These are phyloP conservation scores for Stigmatopora argus DNA, from an alignment of 2,113 vertebrate species.

Conservation along the genomic window DNA sequence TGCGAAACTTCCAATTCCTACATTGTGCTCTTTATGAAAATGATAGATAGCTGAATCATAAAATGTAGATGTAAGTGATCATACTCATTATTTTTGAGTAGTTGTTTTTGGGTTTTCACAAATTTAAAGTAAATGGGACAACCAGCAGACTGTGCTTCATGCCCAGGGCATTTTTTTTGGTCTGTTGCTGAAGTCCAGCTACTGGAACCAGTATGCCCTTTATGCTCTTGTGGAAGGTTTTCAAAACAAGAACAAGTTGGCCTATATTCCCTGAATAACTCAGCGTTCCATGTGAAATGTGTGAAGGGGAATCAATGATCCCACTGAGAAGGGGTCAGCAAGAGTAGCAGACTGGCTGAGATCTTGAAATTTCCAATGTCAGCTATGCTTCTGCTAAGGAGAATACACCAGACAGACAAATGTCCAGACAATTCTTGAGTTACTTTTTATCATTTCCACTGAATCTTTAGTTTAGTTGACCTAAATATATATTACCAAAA, in stretches of 20 bases:
- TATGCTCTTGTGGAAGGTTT: conserved; percentile 37
- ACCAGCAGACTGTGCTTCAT: conserved; percentile 2
- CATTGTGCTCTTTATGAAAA: not conserved
- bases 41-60: not conserved
- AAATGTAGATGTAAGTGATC: not conserved
- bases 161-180: conserved; percentile 22
- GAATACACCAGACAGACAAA: not conserved
- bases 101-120: not conserved
- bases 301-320: conserved; percentile 41
- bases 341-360: conserved; percentile 2
- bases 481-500: not conserved
- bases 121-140: not conserved
- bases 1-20: too few relatives aligned
- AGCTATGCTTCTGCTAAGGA: not conserved
- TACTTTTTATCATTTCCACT: not conserved
- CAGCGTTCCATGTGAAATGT: conserved; percentile 30
- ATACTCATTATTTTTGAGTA: not conserved
- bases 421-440: not conserved
- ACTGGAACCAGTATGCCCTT: conserved; percentile 49
- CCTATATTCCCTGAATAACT: conserved; percentile 57
- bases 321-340: conserved; percentile 18
- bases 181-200: conserved; percentile 30
- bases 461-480: not conserved
- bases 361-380: conserved; percentile 12
- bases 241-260: conserved; percentile 47